Percentiles rank a stretch among this genome's conserved stretches.
Conservation (phyloP, 2,113 vertebrate genomes). For the Hemichromis elongatus region DNA sequence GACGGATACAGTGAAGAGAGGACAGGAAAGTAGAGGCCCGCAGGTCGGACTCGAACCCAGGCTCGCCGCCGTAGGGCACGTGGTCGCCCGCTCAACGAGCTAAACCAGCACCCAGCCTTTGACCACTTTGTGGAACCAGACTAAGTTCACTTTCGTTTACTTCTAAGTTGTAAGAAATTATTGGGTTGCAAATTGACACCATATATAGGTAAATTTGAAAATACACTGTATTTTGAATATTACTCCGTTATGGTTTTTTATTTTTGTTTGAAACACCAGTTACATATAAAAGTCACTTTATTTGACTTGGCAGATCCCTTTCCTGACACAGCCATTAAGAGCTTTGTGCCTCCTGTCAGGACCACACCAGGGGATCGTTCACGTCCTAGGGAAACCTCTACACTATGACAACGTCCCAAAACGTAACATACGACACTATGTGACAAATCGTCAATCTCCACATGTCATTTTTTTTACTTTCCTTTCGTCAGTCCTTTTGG, state of each 20-base stretch:
- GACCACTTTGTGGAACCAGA: background rate
- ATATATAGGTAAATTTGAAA: background rate
- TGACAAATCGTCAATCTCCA: no score
- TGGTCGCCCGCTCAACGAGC: background rate
- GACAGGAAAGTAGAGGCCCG: background rate
- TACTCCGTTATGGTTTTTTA: no score
- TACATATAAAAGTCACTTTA: background rate
- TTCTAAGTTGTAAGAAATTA: background rate
- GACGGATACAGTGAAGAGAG: background rate
- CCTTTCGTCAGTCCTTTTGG: no score
- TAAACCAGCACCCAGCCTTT: background rate
- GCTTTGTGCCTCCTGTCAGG: background rate
- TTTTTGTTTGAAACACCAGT: background rate
- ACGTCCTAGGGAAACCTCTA: background rate
- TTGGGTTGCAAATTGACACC: background rate
- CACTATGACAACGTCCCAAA: no score
- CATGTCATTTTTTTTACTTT: no score
- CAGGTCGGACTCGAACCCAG: background rate
- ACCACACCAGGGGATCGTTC: background rate
- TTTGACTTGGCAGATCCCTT: background rate
- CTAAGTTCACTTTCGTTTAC: background rate
- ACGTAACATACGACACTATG: no score
- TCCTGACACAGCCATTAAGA: background rate
- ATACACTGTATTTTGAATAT: no score
- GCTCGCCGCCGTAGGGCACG: no score